Conservation (phyloP, 2,888 invertebrate species). For the Rhabditoides inermis region DNA sequence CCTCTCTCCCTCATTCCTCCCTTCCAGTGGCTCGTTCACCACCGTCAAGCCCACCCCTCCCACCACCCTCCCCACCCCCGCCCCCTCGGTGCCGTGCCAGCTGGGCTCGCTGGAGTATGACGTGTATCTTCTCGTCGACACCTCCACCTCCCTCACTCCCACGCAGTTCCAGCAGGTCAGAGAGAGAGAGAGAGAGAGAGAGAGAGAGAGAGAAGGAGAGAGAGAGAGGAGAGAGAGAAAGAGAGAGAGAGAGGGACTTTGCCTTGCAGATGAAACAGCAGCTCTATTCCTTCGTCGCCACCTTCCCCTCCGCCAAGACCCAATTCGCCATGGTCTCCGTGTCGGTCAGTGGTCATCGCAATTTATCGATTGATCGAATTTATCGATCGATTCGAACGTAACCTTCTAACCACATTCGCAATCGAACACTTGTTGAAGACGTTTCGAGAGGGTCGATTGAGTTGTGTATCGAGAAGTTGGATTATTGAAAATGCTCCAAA, state of each 20-base stretch:
- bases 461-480: too few relatives aligned
- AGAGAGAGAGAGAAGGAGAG: neutral
- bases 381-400: too few relatives aligned
- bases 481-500: too few relatives aligned
- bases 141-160: constrained; percentile 17
- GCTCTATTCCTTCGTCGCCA: constrained; percentile 18
- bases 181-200: neutral
- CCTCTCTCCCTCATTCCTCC: neutral
- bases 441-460: too few relatives aligned
- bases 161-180: too few relatives aligned
- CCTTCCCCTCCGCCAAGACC: constrained; percentile 15
- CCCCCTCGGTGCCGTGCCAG: constrained; percentile 24
- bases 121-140: constrained; percentile 33
- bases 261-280: constrained; percentile 22
- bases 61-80: constrained; percentile 24
- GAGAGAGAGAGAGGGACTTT: neutral
- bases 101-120: constrained; percentile 24
- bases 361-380: too few relatives aligned
- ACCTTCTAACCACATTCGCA: too few relatives aligned
- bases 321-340: constrained; percentile 25
- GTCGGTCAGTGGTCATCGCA: constrained; percentile 5
- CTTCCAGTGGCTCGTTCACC: neutral
- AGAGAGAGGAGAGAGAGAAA: neutral
- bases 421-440: too few relatives aligned
- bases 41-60: constrained; percentile 6